Percentiles rank a stretch among this genome's conserved stretches.
phyloP scores from a whole-genome alignment of 2,797 vertebrate genomes.

The Borostomias antarcticus region DNA sequence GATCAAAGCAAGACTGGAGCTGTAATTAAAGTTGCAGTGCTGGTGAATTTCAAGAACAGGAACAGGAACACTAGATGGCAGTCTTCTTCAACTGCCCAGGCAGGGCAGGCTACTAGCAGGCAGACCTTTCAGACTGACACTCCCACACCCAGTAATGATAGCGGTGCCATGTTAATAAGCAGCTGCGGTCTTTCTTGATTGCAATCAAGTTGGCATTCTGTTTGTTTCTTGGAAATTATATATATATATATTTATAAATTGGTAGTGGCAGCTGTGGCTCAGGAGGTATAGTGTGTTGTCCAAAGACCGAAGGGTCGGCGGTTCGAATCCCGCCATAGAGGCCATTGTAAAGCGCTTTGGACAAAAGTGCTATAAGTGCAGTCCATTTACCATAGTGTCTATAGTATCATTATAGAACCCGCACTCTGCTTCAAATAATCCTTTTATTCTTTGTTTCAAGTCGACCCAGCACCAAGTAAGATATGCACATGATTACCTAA shows the following conservation, averaged over 20 bases:
- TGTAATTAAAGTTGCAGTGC: not conserved
- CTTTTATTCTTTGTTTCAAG: no score
- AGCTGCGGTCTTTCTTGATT: conserved; percentile 3
- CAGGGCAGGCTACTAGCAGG: not conserved
- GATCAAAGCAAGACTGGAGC: not conserved
- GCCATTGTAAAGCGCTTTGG: no score
- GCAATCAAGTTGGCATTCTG: conserved; percentile 2
- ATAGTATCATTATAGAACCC: no score
- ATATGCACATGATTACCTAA: no score
- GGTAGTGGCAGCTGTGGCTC: not conserved
- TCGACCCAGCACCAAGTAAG: no score
- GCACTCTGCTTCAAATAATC: no score
- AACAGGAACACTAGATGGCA: conserved; percentile 7
- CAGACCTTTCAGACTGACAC: not conserved
- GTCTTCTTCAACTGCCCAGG: not conserved
- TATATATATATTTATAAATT: not conserved
- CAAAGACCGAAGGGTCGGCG: no score
- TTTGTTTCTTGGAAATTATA: conserved; percentile 12
- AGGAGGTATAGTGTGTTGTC: no score
- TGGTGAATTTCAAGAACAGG: not conserved
- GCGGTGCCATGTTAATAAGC: not conserved
- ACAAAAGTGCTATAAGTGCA: no score
- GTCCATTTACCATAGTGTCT: no score
- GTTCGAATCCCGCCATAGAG: no score
- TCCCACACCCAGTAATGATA: not conserved